Evolutionary conservation across 2,888 invertebrate species (phyloP).

Genomic region (Mesoligia furuncula): DNA sequence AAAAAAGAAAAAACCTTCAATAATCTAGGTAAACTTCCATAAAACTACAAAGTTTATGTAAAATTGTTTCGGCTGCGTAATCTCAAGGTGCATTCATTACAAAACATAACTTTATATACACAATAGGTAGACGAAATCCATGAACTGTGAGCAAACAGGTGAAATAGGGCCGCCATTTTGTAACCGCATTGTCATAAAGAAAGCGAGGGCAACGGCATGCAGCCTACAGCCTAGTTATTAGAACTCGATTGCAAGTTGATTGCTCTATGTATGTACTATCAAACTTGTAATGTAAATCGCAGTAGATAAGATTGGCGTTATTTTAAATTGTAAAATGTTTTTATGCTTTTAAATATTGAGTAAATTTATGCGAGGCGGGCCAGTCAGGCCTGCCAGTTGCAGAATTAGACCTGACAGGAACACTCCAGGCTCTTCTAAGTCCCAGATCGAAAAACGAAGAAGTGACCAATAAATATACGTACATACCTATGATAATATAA

Average conservation of each 20-base stretch:
- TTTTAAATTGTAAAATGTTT: slow-evolving; percentile 14
- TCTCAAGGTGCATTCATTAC: background rate
- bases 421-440: background rate
- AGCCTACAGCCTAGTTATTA: slow-evolving; percentile 58
- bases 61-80: background rate
- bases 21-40: background rate
- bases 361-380: background rate
- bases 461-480: background rate
- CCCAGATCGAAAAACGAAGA: background rate
- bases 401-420: background rate
- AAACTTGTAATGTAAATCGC: slow-evolving; percentile 29
- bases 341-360: slow-evolving; percentile 1
- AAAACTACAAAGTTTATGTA: background rate
- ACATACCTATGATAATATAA: too few species aligned
- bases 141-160: slow-evolving; percentile 51
- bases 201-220: slow-evolving; percentile 50
- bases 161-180: slow-evolving; percentile 58
- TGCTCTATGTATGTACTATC: slow-evolving; percentile 18
- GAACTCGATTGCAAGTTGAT: slow-evolving; percentile 56
- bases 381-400: background rate
- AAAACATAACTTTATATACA: slow-evolving; percentile 6
- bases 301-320: slow-evolving; percentile 1
- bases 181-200: slow-evolving; percentile 57
- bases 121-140: slow-evolving; percentile 34
- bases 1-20: slow-evolving; percentile 10